phyloP scores from a whole-genome alignment of 2,888 invertebrate species.

The Therioaphis trifolii region DNA sequence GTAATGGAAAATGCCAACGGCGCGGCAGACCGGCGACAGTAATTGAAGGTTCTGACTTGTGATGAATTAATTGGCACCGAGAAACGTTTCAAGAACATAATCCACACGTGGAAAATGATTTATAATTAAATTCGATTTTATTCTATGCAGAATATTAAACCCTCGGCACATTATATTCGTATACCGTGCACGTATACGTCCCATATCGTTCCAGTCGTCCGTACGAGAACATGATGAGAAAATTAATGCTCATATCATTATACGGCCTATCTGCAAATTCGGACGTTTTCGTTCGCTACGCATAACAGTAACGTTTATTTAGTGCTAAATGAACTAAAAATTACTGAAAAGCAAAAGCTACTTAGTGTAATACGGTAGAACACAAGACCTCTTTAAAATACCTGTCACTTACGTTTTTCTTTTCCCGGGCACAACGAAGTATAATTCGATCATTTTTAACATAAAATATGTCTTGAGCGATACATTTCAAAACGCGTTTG shows the following conservation, averaged over 20 bases:
- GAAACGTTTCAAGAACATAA: constrained; percentile 11
- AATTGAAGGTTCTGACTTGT: constrained; percentile 42
- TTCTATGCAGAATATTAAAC: neutral
- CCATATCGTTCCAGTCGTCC: no score
- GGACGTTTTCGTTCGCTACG: no score
- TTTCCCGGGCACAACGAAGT: neutral
- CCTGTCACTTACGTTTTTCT: neutral
- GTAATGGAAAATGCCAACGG: constrained; percentile 48
- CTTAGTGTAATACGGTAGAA: no score
- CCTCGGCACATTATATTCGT: no score
- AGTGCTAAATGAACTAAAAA: no score
- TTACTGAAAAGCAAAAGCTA: no score
- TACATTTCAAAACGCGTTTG: constrained; percentile 20
- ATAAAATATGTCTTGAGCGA: neutral
- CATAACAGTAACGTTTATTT: no score
- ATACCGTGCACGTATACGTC: no score
- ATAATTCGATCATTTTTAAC: constrained; percentile 9
- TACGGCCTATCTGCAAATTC: no score
- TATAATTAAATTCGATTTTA: constrained; percentile 27
- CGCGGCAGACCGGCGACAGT: constrained; percentile 46
- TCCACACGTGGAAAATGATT: neutral
- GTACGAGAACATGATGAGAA: no score
- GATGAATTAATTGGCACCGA: constrained; percentile 46
- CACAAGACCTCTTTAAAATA: neutral
- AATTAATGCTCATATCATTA: no score